phyloP scores from a whole-genome alignment of 2,113 vertebrate species.

The Malurus elegans region DNA sequence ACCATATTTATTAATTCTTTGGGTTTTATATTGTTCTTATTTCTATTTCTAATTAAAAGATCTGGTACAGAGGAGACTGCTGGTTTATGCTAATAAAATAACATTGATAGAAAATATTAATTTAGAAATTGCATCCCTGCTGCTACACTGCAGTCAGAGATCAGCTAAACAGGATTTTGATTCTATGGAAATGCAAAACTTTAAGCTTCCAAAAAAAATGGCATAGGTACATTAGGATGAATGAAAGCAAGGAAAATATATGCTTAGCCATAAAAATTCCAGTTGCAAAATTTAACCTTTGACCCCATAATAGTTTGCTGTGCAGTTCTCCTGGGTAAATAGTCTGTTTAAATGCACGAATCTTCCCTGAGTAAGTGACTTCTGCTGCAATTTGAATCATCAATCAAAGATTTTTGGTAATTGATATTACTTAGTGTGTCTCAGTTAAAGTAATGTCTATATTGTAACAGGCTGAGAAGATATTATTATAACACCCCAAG shows the following conservation, averaged over 20 bases:
- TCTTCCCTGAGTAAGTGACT: slow-evolving; percentile 10
- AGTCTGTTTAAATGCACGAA: slow-evolving; percentile 20
- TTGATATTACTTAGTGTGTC: slow-evolving; percentile 1
- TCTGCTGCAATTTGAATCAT: slow-evolving; percentile 13
- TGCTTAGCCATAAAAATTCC: slow-evolving; percentile 33
- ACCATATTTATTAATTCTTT: background rate
- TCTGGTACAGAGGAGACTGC: background rate
- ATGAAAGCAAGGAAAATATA: background rate
- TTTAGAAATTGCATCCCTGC: background rate
- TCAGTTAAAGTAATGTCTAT: slow-evolving; percentile 9
- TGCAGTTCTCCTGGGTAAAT: slow-evolving; percentile 20
- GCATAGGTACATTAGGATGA: slow-evolving; percentile 14
- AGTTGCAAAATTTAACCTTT: slow-evolving; percentile 1
- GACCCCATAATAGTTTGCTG: background rate
- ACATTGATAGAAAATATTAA: background rate
- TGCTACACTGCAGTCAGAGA: background rate
- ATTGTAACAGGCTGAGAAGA: background rate
- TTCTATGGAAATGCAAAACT: background rate
- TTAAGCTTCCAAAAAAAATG: background rate
- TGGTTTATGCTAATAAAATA: background rate
- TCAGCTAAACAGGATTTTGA: background rate
- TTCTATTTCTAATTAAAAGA: background rate
- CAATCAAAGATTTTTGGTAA: slow-evolving; percentile 29
- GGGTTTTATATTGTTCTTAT: background rate
- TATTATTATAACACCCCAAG: background rate